A percentile compares a stretch with the other conserved stretches of the same genome.
Evolutionary conservation across 2,113 vertebrate species (phyloP).

Genomic region (Poecilia latipinna): DNA sequence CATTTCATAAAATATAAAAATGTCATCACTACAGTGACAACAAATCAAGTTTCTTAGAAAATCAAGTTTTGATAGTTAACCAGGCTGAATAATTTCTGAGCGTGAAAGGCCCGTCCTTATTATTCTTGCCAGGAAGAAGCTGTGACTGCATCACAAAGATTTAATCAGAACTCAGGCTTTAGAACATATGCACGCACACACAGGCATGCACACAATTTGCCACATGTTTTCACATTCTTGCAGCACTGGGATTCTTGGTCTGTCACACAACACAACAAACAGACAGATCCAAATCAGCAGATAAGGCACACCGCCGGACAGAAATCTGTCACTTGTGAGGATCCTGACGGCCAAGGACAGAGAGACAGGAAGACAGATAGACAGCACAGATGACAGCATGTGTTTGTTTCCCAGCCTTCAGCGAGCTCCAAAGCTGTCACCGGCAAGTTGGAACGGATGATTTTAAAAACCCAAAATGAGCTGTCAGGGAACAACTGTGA

Average conservation of each 20-base stretch:
- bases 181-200: conserved; percentile 39
- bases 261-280: conserved; percentile 41
- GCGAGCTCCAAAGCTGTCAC: conserved; percentile 46
- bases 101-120: conserved; percentile 33
- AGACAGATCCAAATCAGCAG: conserved; percentile 58
- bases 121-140: conserved; percentile 46
- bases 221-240: conserved; percentile 33
- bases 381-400: conserved; percentile 44
- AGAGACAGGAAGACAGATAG: conserved; percentile 27
- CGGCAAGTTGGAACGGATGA: conserved; percentile 57
- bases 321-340: conserved; percentile 64
- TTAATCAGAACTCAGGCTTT: conserved; percentile 61
- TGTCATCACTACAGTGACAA: conserved; percentile 14
- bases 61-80: conserved; percentile 26
- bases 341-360: conserved; percentile 40
- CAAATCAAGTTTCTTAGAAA: conserved; percentile 20
- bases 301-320: conserved; percentile 53
- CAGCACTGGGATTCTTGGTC: conserved; percentile 53
- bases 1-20: conserved; percentile 39
- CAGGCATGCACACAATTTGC: conserved; percentile 22
- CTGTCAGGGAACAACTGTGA: conserved; percentile 58
- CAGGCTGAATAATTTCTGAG: conserved; percentile 49
- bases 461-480: conserved; percentile 54
- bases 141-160: conserved; percentile 48
- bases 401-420: conserved; percentile 58